Evolutionary conservation across 37 sponge, comb jelly and placozoan genomes (phyloP), one percentile per base, ranked within the genome.

Genomic region (Chondrosia reniformis): DNA sequence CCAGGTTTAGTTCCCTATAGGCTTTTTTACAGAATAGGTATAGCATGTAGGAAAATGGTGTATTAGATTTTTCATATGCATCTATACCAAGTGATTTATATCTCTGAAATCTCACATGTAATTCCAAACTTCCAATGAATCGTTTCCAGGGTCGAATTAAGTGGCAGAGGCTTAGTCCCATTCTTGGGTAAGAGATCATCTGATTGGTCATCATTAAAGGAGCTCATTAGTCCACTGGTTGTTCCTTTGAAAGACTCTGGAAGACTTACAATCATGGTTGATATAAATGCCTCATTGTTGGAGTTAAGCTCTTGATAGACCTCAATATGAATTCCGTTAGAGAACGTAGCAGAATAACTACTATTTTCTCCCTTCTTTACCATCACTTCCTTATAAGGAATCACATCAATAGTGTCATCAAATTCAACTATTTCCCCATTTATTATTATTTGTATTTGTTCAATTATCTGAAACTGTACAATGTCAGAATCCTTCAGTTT

Each of bases 151-250:
- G 82, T 37, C 8, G 82, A 81, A 31, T 81, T 52, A 15, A 52
- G 24, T 32, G 75, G 74, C 25, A 81, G 40, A 37, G 56, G 5
- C 45, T 73, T 63, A 38, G 74, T 56, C 9, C 4, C 34, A 27
- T 65, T 65, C 39, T 39, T 69, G 33, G 82, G 82, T 12, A 67
- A 57, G 38, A 81, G 41, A n/a, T 81, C 82, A 69, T 81, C 82
- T 56, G 74, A 71, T 22, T n/a, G 64, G 24, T 81, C 55, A 17
- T 63, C 75, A 81, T 81, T 81, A 28, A 67, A 80, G 39, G 36
- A 69, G 9, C 81, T 72, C 55, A 80, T 37, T 13, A 80, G 81
- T 33, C 81, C 81, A 42, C 81, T 31, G 4, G 81, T 80, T 7
- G 21, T 45, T 32, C 64, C 79, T 22, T 32, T 42, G 21, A 38